A percentile compares a stretch with the other conserved stretches of the same genome.
Evolutionary conservation across 2,797 vertebrate genomes (phyloP).

Genomic region (Triplophysa bombifrons): DNA sequence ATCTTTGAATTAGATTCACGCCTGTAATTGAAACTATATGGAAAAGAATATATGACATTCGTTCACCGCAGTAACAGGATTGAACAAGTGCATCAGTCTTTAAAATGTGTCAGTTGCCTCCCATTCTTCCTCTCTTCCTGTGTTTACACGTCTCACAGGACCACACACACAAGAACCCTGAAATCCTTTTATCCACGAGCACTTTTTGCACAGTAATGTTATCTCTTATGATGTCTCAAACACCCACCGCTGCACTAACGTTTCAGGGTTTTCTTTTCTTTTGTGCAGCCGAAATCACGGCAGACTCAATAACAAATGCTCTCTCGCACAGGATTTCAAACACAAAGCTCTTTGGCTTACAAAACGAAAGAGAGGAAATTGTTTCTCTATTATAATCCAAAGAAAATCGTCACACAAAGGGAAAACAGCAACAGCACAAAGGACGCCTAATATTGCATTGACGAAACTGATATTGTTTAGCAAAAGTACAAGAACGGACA

Average conservation of each 20-base stretch:
- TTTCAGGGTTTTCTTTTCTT: neutral
- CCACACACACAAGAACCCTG: conserved; percentile 13
- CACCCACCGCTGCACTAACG: conserved; percentile 28
- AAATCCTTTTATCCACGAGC: neutral
- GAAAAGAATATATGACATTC: conserved; percentile 7
- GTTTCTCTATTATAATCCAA: conserved; percentile 14
- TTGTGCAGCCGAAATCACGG: conserved; percentile 30
- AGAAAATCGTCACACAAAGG: neutral
- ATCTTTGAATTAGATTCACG: neutral
- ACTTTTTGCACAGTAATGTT: conserved; percentile 4
- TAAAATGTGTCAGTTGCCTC: conserved; percentile 14
- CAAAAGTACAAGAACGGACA: neutral
- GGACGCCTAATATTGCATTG: neutral
- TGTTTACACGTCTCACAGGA: conserved; percentile 1
- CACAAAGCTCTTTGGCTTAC: conserved; percentile 12
- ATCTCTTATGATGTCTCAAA: conserved; percentile 47
- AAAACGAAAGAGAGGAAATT: neutral
- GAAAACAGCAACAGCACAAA: neutral
- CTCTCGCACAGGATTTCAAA: conserved; percentile 14
- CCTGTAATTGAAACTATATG: neutral
- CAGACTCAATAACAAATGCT: conserved; percentile 14
- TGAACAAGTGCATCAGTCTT: conserved; percentile 24
- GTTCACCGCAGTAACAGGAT: neutral
- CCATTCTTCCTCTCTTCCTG: neutral
- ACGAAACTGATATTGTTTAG: conserved; percentile 11